These are phyloP conservation scores for Lasioglossum pauxillum DNA, from an alignment of 2,888 invertebrate genomes.

Conservation along the genomic window DNA sequence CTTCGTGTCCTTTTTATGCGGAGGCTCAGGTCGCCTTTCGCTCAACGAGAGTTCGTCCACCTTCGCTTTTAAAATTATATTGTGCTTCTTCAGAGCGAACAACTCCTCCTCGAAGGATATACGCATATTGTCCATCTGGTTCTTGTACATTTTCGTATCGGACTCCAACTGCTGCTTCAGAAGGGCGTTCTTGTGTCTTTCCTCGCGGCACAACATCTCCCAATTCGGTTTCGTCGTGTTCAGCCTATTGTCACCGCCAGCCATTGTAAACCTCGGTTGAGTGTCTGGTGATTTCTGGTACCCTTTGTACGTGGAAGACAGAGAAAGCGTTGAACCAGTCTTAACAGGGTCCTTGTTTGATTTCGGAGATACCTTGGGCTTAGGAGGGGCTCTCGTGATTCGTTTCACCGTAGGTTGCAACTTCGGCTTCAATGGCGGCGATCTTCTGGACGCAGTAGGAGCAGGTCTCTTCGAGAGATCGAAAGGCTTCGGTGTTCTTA, in stretches of 20 bases:
- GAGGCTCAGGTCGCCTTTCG: constrained; percentile 68
- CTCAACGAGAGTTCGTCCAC: constrained; percentile 77
- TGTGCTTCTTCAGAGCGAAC: constrained; percentile 81
- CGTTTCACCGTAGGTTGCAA: constrained; percentile 68
- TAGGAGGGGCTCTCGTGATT: constrained; percentile 65
- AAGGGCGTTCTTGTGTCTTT: constrained; percentile 77
- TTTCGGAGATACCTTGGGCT: constrained; percentile 66
- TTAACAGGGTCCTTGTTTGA: constrained; percentile 69
- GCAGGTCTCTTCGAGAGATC: constrained; percentile 65
- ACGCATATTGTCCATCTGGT: constrained; percentile 79
- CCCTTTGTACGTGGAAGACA: constrained; percentile 50
- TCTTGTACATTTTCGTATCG: constrained; percentile 79
- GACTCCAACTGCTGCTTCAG: constrained; percentile 79
- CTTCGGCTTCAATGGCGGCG: constrained; percentile 65
- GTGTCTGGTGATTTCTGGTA: constrained; percentile 64
- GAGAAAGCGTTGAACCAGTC: constrained; percentile 56
- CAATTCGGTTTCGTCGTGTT: constrained; percentile 74
- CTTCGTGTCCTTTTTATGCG: constrained; percentile 71
- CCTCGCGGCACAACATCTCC: constrained; percentile 79
- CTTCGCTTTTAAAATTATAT: constrained; percentile 80
- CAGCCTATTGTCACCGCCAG: constrained; percentile 75
- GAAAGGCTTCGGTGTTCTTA: constrained; percentile 56
- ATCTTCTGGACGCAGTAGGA: constrained; percentile 34
- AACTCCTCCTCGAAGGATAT: constrained; percentile 80
- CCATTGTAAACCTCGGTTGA: constrained; percentile 59